These are phyloP conservation scores for Spilogale gracilis DNA, from an alignment of 2,113 vertebrate genomes.

Conservation along the genomic window DNA sequence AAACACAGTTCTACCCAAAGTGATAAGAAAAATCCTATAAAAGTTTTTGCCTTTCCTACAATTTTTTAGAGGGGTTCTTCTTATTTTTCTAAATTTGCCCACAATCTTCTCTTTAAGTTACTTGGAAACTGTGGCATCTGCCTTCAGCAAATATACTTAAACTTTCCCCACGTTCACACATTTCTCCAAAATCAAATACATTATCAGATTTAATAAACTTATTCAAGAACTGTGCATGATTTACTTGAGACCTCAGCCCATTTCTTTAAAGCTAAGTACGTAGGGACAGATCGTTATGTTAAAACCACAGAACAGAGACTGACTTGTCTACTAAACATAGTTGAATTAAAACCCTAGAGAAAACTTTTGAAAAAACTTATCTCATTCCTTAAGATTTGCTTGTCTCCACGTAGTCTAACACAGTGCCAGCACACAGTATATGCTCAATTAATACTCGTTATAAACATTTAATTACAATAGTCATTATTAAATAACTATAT, in stretches of 20 bases:
- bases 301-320: neutral
- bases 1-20: neutral
- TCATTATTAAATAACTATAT: neutral
- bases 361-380: slow-evolving; percentile 16
- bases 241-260: neutral
- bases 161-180: neutral
- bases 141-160: slow-evolving; percentile 34
- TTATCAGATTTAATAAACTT: slow-evolving; percentile 56
- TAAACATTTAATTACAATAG: neutral
- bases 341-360: neutral
- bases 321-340: neutral
- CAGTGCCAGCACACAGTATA: neutral
- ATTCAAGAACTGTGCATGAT: slow-evolving; percentile 9
- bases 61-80: neutral
- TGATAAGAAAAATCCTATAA: neutral
- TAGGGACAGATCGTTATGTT: neutral
- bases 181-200: slow-evolving; percentile 43
- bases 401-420: neutral
- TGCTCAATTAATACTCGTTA: neutral
- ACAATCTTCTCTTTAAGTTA: slow-evolving; percentile 5
- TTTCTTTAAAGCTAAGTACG: slow-evolving; percentile 41
- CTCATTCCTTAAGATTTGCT: neutral
- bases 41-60: neutral
- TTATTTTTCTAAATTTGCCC: slow-evolving; percentile 58
- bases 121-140: slow-evolving; percentile 31